Evolutionary conservation across 2,888 invertebrate species (phyloP).

Genomic region (Oscheius sp.): DNA sequence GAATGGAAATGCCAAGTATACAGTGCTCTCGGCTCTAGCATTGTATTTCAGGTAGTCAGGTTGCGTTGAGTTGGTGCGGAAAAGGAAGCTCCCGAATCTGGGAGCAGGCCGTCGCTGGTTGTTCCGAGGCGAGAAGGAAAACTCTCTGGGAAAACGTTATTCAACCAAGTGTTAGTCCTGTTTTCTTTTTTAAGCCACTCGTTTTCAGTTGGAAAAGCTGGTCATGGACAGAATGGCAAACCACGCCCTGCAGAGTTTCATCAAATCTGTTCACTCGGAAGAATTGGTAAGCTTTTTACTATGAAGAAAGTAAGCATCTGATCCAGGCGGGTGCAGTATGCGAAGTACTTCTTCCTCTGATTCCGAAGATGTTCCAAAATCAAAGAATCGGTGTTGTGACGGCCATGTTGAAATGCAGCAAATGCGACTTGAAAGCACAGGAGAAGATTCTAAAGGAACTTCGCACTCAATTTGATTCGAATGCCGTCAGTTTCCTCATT

Average conservation of each 20-base stretch:
- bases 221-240: constrained; percentile 45
- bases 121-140: constrained; percentile 19
- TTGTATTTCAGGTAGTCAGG: neutral
- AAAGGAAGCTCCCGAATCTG: constrained; percentile 53
- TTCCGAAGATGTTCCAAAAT: constrained; percentile 42
- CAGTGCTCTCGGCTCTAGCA: neutral
- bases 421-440: constrained; percentile 36
- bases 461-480: constrained; percentile 41
- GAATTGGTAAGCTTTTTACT: constrained; percentile 42
- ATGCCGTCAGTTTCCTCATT: too few species aligned
- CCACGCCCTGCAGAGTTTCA: constrained; percentile 50
- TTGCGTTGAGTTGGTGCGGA: constrained; percentile 34
- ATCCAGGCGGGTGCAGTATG: constrained; percentile 48
- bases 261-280: constrained; percentile 39
- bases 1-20: neutral
- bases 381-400: constrained; percentile 42
- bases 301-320: too few species aligned
- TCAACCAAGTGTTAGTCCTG: neutral
- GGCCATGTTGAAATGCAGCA: constrained; percentile 42
- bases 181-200: neutral
- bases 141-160: constrained; percentile 16
- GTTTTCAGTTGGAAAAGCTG: constrained; percentile 35
- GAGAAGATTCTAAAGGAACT: constrained; percentile 46
- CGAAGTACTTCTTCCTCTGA: constrained; percentile 46
- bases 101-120: constrained; percentile 41